Base-by-base conservation (phyloP, 1,140 invertebrate genomes). In the Trichonephila clavata region DNA sequence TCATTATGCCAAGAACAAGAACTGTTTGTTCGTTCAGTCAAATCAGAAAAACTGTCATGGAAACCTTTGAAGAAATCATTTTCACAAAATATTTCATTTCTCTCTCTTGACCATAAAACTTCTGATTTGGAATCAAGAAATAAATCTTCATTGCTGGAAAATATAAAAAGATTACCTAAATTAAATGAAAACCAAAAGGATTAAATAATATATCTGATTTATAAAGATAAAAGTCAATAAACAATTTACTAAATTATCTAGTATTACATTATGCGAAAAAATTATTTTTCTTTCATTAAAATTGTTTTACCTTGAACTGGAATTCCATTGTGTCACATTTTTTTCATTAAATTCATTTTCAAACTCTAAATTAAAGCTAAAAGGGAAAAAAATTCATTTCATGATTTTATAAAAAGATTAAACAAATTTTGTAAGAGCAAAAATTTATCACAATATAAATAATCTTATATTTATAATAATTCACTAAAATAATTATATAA, bases 1-100 rank as follows among this genome's bases (percentile, higher is more conserved):
- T 91, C 90, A 91, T 91, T 91, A 43, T 91, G 90, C 90, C 90
- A 91, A n/a, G 90, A 91, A 83, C 90, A 83, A 50, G 90, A 83
- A 18, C 90, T 91, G 20, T 57, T 84, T 63, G 77, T 59, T 65
- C 90, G 24, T n/a, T 83, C 90, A 16, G 77, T 91, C 16, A 83
- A 39, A 39, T 91, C 90, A 4, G 80, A 91, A 18, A 91, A 91
- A 63, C 80, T 65, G 43, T 91, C 80, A 63, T 39, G 21, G 63
- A 77, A 57, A 32, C 32, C 18, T 83, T 63, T 83, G 43, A 91
- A 91, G 27, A 83, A 84, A 24, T 83, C 60, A 50, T 63, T 83
- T 91, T 91, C 77, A 21, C 14, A 65, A 65, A 91, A 43, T 32
- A n/a, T 24, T 27, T 65, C 24, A 57, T 60, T 90, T 80, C 65